A percentile compares a stretch with the other conserved stretches of the same genome.
Evolutionary conservation across 64 coral and sea anemone species (phyloP).

Genomic region (Acropora tenuis): DNA sequence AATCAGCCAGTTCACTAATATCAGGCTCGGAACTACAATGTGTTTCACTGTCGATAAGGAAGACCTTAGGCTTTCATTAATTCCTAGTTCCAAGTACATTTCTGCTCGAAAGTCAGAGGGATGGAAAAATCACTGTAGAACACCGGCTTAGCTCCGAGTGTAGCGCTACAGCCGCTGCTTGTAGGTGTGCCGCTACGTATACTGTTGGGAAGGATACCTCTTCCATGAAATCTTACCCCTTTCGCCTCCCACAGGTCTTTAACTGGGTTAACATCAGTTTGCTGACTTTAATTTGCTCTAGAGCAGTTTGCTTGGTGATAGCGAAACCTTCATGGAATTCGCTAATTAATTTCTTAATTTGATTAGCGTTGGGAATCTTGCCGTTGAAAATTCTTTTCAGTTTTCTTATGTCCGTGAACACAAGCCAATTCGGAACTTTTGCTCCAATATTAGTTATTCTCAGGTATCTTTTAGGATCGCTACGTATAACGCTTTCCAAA

Average conservation of each 20-base stretch:
- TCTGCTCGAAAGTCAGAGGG: not conserved
- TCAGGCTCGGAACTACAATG: too few relatives aligned
- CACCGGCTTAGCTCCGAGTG: too few relatives aligned
- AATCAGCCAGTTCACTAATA: not conserved
- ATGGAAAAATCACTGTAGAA: not conserved
- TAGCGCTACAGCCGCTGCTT: too few relatives aligned
- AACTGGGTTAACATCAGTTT: conserved; percentile 37
- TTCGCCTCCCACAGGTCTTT: not conserved
- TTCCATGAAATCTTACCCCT: conserved; percentile 22
- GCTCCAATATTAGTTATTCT: not conserved
- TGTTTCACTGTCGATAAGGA: too few relatives aligned
- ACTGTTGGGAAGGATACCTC: conserved; percentile 29
- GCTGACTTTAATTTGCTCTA: not conserved
- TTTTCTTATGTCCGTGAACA: conserved; percentile 54
- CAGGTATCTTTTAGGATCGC: conserved; percentile 62
- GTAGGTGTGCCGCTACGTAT: not conserved
- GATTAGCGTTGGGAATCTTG: conserved; percentile 2
- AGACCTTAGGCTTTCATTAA: too few relatives aligned
- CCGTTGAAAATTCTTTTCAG: conserved; percentile 48
- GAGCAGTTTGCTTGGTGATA: not conserved
- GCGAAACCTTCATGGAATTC: conserved; percentile 9
- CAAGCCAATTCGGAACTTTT: conserved; percentile 47
- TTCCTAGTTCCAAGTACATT: not conserved
- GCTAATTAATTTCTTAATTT: conserved; percentile 26
- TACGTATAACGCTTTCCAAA: conserved; percentile 52